phyloP scores from a whole-genome alignment of 2,888 invertebrate species.

The Pollenia labialis region DNA sequence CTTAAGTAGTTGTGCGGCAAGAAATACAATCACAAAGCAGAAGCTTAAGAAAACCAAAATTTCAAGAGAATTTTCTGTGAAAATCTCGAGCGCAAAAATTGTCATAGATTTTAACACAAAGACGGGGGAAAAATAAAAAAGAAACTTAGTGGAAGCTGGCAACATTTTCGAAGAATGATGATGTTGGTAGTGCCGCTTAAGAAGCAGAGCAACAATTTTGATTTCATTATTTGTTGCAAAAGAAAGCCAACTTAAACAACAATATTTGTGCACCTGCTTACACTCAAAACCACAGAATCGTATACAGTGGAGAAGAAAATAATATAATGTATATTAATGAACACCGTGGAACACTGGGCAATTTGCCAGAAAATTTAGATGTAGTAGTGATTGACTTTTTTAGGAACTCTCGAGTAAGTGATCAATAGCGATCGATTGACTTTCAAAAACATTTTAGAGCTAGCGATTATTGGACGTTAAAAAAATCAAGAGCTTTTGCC shows the following conservation, averaged over 20 bases:
- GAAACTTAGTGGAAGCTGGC: background rate
- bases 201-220: constrained; percentile 59
- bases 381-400: too few relatives aligned
- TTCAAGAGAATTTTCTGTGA: constrained; percentile 33
- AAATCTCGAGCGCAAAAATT: constrained; percentile 14
- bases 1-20: background rate
- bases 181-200: background rate
- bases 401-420: too few relatives aligned
- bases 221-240: constrained; percentile 67
- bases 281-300: background rate
- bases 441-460: too few relatives aligned
- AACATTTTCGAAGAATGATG: background rate
- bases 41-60: constrained; percentile 8
- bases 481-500: too few relatives aligned
- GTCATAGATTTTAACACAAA: constrained; percentile 40
- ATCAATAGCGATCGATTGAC: too few relatives aligned
- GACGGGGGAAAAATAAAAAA: background rate
- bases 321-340: background rate
- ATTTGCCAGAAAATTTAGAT: too few relatives aligned
- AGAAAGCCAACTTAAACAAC: constrained; percentile 60
- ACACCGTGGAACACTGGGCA: too few relatives aligned
- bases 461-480: too few relatives aligned
- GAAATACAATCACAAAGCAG: background rate
- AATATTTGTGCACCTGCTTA: constrained; percentile 56
- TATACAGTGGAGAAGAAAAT: background rate